phyloP scores from a whole-genome alignment of 2,888 invertebrate genomes.

The Phoenoteleia sp. region DNA sequence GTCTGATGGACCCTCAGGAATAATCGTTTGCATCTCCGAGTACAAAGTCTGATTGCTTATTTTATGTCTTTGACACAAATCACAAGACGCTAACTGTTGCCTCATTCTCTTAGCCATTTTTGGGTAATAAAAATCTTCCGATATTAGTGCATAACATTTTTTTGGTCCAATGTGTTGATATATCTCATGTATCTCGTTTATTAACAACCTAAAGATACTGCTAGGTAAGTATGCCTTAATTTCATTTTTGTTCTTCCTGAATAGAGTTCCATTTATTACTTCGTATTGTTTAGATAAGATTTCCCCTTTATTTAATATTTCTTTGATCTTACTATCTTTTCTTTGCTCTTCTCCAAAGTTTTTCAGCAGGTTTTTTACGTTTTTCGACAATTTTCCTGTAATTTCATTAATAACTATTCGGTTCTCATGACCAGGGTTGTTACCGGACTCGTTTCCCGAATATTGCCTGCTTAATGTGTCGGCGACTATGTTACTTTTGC shows the following conservation, averaged over 20 bases:
- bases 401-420: too few species aligned
- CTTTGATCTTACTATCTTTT: too few species aligned
- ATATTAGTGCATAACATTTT: neutral
- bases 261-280: too few species aligned
- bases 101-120: neutral
- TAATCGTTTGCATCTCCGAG: neutral
- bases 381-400: too few species aligned
- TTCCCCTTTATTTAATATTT: too few species aligned
- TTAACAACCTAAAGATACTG: too few species aligned
- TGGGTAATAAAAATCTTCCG: slow-evolving; percentile 4
- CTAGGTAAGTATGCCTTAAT: too few species aligned
- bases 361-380: too few species aligned
- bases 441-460: neutral
- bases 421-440: too few species aligned
- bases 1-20: too few species aligned
- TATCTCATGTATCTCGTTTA: neutral
- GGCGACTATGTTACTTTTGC: neutral
- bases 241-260: neutral
- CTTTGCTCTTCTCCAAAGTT: too few species aligned
- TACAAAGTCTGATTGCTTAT: neutral
- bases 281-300: too few species aligned
- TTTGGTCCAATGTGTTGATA: slow-evolving; percentile 27
- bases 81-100: neutral
- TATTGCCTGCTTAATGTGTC: neutral
- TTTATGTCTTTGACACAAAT: neutral